Evolutionary conservation across 92 coral and sea anemone genomes (phyloP), one percentile per base, ranked within the genome.

Genomic region (Virgularia gustaviana): DNA sequence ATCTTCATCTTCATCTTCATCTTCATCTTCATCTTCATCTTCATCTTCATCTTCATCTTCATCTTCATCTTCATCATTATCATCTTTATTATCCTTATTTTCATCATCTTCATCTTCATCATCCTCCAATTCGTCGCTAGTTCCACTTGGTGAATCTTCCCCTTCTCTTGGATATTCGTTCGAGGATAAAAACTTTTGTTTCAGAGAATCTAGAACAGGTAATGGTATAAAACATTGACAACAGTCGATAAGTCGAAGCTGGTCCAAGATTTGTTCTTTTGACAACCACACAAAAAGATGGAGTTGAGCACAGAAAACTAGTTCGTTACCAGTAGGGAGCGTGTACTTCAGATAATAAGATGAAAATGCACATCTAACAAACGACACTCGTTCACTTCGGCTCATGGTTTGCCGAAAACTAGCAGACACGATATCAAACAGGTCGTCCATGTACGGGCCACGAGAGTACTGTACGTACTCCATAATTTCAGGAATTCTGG

Each of bases 401-500:
- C 3, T 52, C 28, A 52, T 11, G 7, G 3, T 52, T 3, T 8
- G 30, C 7, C 58, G 22, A 33, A 52, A 52, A 22, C 28, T 33
- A 4, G 58, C 58, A 3, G 58, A 11, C 15, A 22, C 28, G 11
- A 52, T 11, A 22, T 52, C 58, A 52, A 52, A 52, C 2, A 52
- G 31, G 28, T 52, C 58, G 13, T 3, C 30, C 58, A 52, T 52
- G 58, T 52, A 52, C 30, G 3, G 28, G 6, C 15, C 58, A 16
- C 78, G 67, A 30, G 71, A 70, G 39, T 30, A 19, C n/a, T 55
- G 70, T 49, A 83, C 78, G 74, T 68, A 63, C 9, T 80, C 83
- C 30, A 73, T 49, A 1, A 90, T 83, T 44, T 82, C 90, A n/a
- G 87, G 85, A 38, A 81, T 59, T 63, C 49, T 67, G 64, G 85